Percentiles rank a stretch among this genome's conserved stretches.
Conservation (phyloP, 2,797 vertebrate species). For the Acanthopagrus latus region DNA sequence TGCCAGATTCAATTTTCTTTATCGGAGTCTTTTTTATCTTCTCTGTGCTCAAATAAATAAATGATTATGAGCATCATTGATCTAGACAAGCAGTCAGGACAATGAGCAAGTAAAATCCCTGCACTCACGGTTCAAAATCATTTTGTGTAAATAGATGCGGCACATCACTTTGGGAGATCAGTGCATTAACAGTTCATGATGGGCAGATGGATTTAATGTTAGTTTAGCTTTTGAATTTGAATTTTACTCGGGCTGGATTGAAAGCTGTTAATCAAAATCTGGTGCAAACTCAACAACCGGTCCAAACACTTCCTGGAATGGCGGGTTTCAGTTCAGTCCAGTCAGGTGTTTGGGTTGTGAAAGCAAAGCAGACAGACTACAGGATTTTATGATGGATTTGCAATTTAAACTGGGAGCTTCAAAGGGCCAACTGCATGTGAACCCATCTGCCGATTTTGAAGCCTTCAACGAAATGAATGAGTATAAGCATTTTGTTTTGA, state of each 20-base stretch:
- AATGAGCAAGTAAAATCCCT: neutral
- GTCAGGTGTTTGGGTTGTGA: neutral
- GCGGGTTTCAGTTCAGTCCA: neutral
- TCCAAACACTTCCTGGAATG: neutral
- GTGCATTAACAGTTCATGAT: neutral
- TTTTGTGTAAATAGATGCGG: neutral
- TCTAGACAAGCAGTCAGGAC: neutral
- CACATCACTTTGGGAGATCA: neutral
- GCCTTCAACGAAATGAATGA: neutral
- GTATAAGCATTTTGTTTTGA: neutral
- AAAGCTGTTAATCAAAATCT: neutral
- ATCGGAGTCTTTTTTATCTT: neutral
- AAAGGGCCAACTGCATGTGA: neutral
- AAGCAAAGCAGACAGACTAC: neutral
- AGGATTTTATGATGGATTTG: neutral
- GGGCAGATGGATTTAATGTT: neutral
- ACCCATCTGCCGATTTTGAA: neutral
- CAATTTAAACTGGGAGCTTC: neutral
- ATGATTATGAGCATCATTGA: neutral
- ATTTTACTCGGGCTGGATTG: neutral
- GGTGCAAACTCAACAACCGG: neutral
- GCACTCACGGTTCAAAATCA: neutral
- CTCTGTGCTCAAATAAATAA: conserved; percentile 14
- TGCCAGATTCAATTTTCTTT: neutral
- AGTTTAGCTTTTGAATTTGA: neutral